Evolutionary conservation across 2,888 invertebrate genomes (phyloP).

Genomic region (Rhamphomyia laevipes): DNA sequence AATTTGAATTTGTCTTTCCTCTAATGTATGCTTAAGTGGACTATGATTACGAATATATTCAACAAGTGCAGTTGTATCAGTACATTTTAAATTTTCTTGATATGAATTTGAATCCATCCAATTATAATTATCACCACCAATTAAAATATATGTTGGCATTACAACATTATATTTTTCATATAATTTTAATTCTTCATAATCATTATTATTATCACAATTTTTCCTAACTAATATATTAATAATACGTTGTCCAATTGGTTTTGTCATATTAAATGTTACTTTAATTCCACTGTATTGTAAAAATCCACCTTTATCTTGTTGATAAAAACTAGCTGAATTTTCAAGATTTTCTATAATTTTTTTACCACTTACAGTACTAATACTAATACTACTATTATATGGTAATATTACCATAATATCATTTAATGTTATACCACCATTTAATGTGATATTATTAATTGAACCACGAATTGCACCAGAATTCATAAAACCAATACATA

Average conservation of each 20-base stretch:
- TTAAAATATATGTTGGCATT: slow-evolving; percentile 50
- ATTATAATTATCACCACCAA: slow-evolving; percentile 63
- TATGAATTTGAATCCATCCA: background rate
- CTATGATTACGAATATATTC: background rate
- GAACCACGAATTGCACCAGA: slow-evolving; percentile 50
- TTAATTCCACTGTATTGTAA: slow-evolving; percentile 70
- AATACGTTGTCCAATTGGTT: slow-evolving; percentile 52
- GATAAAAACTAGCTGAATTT: slow-evolving; percentile 44
- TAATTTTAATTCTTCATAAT: slow-evolving; percentile 44
- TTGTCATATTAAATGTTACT: slow-evolving; percentile 54
- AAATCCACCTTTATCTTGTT: slow-evolving; percentile 59
- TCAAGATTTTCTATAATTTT: slow-evolving; percentile 54
- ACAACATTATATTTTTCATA: slow-evolving; percentile 50
- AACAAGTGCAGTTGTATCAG: background rate
- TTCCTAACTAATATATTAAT: slow-evolving; percentile 49
- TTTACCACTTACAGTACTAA: slow-evolving; percentile 53
- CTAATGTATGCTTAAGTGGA: background rate
- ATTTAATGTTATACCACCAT: slow-evolving; percentile 52
- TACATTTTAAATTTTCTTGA: background rate
- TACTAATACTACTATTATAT: slow-evolving; percentile 57
- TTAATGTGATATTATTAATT: slow-evolving; percentile 40
- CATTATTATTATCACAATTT: slow-evolving; percentile 37
- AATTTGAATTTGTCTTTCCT: background rate
- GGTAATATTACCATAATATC: slow-evolving; percentile 65
- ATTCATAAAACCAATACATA: background rate